These are phyloP conservation scores for Hirtodrosophila confusa DNA, from an alignment of 2,888 invertebrate species.

Conservation along the genomic window DNA sequence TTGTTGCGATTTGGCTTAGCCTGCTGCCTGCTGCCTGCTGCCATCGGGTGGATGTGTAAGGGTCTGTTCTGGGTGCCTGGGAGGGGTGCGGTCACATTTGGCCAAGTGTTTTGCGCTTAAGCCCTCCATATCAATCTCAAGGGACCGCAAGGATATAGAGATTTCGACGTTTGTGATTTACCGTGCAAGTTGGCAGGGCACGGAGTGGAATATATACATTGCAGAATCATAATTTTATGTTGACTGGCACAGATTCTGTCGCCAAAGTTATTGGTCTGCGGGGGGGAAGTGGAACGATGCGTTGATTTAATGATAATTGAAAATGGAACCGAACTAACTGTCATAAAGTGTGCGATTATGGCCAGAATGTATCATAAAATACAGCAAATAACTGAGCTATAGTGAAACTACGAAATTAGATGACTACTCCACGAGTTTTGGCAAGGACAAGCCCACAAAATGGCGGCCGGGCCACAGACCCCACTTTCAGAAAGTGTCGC, in stretches of 20 bases:
- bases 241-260: conserved; percentile 61
- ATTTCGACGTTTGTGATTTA: conserved; percentile 83
- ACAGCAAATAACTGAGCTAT: conserved; percentile 14
- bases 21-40: conserved; percentile 10
- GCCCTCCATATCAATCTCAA: conserved; percentile 84
- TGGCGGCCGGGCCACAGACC: too few relatives aligned
- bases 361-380: conserved; percentile 13
- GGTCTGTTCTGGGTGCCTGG: conserved; percentile 28
- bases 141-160: conserved; percentile 82
- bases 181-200: conserved; percentile 45
- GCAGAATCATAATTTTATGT: conserved; percentile 73
- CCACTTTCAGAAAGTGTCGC: not conserved
- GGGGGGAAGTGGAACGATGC: conserved; percentile 4
- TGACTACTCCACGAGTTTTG: not conserved
- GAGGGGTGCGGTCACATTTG: conserved; percentile 83
- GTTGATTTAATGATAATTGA: conserved; percentile 67
- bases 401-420: not conserved
- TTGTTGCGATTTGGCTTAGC: conserved; percentile 70
- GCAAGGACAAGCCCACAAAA: not conserved
- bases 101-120: conserved; percentile 84
- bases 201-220: conserved; percentile 47
- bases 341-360: conserved; percentile 43
- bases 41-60: conserved; percentile 10
- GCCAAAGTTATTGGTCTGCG: conserved; percentile 34
- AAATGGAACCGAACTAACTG: conserved; percentile 33